Evolutionary conservation across 2,113 vertebrate genomes (phyloP).

Genomic region (Gavialis gangeticus): DNA sequence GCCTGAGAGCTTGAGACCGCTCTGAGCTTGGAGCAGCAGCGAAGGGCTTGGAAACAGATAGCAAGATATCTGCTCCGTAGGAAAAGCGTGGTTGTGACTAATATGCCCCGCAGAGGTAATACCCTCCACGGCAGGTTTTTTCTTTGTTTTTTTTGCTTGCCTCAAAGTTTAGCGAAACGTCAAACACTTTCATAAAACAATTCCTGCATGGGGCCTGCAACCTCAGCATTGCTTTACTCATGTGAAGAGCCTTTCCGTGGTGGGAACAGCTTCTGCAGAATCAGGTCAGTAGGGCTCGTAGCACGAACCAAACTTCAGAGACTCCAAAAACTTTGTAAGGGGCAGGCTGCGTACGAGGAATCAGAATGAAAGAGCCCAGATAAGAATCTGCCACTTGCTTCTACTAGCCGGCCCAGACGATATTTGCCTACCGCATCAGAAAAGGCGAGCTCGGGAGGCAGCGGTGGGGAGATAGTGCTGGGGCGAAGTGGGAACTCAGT

Average conservation of each 20-base stretch:
- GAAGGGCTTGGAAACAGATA: not conserved
- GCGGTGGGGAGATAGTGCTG: not conserved
- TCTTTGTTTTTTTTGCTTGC: not conserved
- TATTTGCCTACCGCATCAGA: rapidly evolving
- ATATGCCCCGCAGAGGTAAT: not conserved
- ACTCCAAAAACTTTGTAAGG: not conserved
- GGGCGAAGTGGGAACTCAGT: constrained; percentile 22
- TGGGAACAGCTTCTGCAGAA: not conserved
- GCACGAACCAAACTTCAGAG: not conserved
- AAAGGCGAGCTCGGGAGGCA: not conserved
- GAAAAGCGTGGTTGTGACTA: constrained; percentile 21
- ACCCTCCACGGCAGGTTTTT: not conserved
- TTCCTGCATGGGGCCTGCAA: too few relatives aligned
- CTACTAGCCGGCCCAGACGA: rapidly evolving
- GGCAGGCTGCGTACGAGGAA: not conserved
- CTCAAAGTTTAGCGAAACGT: rapidly evolving
- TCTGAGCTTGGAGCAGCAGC: constrained; percentile 16
- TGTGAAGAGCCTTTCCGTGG: not conserved
- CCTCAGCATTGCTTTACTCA: too few relatives aligned
- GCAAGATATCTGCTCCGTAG: not conserved
- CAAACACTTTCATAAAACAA: too few relatives aligned
- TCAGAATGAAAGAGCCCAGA: not conserved
- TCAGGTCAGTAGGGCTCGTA: rapidly evolving
- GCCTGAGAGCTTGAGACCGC: not conserved
- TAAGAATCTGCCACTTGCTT: not conserved